Conservation (phyloP, 2,113 vertebrate species). For the Phyllopteryx taeniolatus region DNA sequence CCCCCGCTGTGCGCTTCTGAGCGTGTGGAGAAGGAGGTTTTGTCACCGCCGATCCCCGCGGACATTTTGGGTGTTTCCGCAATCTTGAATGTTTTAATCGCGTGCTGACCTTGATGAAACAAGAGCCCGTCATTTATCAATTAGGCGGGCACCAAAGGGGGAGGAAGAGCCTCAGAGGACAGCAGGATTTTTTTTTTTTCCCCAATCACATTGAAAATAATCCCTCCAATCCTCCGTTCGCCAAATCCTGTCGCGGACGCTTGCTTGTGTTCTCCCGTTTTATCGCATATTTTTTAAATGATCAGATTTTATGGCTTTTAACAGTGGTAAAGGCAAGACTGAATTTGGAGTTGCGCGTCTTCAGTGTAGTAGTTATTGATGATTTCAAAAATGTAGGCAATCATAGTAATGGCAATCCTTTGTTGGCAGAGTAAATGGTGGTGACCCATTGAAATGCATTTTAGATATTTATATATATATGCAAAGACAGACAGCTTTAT, state of each 20-base stretch:
- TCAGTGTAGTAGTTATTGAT: neutral
- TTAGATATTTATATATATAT: too few species aligned
- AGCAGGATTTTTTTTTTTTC: neutral
- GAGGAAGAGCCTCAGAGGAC: constrained; percentile 24
- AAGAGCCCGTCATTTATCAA: constrained; percentile 65
- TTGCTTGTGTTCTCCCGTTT: neutral
- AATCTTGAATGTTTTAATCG: constrained; percentile 69
- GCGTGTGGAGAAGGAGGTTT: constrained; percentile 21
- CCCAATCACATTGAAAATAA: neutral
- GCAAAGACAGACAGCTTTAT: too few species aligned
- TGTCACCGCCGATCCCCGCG: constrained; percentile 26
- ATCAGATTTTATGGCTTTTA: neutral
- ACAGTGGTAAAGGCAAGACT: neutral
- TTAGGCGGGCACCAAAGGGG: constrained; percentile 58
- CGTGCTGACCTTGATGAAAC: constrained; percentile 66
- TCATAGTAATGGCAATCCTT: too few species aligned
- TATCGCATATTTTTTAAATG: neutral
- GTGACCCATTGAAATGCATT: too few species aligned
- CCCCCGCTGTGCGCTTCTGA: constrained; percentile 18
- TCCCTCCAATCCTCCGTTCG: neutral
- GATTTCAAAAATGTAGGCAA: too few species aligned
- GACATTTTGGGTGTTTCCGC: constrained; percentile 45
- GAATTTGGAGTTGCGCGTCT: neutral
- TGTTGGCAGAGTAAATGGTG: too few species aligned
- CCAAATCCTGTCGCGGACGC: neutral